phyloP scores from a whole-genome alignment of 2,888 invertebrate species.

The Thyatira batis region DNA sequence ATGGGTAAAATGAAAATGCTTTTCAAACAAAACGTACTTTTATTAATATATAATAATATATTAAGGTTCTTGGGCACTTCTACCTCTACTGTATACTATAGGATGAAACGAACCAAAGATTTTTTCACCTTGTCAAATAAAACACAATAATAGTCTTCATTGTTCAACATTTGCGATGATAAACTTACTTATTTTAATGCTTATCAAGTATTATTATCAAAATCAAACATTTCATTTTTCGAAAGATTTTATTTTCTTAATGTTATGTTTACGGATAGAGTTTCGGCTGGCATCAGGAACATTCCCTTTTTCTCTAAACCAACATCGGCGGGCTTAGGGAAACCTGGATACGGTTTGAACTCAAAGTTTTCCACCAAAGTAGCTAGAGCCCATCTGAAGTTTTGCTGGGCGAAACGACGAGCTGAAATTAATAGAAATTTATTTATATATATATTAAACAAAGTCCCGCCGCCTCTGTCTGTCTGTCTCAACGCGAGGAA shows the following conservation, averaged over 20 bases:
- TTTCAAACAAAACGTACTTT: too few relatives aligned
- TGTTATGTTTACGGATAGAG: constrained; percentile 20
- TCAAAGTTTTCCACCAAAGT: not conserved
- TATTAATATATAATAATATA: too few relatives aligned
- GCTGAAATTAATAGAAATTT: not conserved
- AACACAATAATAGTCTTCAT: too few relatives aligned
- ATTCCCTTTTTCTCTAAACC: constrained; percentile 19
- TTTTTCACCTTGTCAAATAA: too few relatives aligned
- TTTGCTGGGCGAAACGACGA: not conserved
- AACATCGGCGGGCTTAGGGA: constrained; percentile 15
- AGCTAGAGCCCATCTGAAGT: not conserved
- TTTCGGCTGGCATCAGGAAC: constrained; percentile 20
- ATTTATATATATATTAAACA: not conserved
- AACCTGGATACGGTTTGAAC: constrained; percentile 6
- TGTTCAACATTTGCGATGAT: too few relatives aligned
- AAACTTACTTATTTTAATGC: too few relatives aligned
- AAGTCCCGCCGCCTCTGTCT: not conserved
- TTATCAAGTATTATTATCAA: too few relatives aligned
- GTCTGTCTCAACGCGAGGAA: not conserved
- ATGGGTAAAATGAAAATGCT: too few relatives aligned
- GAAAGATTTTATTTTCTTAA: constrained; percentile 11
- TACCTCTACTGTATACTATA: too few relatives aligned
- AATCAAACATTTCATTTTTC: too few relatives aligned
- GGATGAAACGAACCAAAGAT: too few relatives aligned
- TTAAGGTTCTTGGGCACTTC: too few relatives aligned